Evolutionary conservation across 2,113 vertebrate species (phyloP).

Genomic region (Corythoichthys haematopterus): DNA sequence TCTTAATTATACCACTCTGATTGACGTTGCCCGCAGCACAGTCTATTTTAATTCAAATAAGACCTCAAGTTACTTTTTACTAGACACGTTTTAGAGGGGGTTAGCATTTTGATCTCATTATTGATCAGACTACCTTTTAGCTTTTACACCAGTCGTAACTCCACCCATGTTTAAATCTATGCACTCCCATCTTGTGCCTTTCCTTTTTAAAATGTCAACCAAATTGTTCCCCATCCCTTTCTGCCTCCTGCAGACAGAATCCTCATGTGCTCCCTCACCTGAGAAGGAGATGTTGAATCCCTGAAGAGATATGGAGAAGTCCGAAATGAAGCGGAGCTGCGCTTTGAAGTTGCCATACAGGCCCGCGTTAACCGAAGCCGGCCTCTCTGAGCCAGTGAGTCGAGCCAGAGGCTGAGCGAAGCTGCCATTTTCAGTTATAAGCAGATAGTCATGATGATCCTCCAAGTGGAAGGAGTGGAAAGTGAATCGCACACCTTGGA

Average conservation of each 20-base stretch:
- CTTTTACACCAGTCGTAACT: slow-evolving; percentile 9
- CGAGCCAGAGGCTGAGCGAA: slow-evolving; percentile 71
- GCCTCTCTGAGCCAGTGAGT: slow-evolving; percentile 71
- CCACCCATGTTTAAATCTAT: slow-evolving; percentile 11
- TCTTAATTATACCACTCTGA: slow-evolving; percentile 57
- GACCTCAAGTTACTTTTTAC: slow-evolving; percentile 34
- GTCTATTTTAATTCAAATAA: slow-evolving; percentile 45
- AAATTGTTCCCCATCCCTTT: neutral
- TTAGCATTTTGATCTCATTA: slow-evolving; percentile 46
- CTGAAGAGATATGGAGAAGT: slow-evolving; percentile 77
- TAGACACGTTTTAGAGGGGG: slow-evolving; percentile 30
- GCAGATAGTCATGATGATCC: slow-evolving; percentile 77
- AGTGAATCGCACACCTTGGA: slow-evolving; percentile 73
- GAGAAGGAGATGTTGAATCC: slow-evolving; percentile 78
- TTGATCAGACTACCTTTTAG: slow-evolving; percentile 12
- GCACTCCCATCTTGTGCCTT: slow-evolving; percentile 3
- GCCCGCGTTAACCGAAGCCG: slow-evolving; percentile 66
- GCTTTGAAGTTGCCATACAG: slow-evolving; percentile 76
- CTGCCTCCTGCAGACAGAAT: slow-evolving; percentile 9
- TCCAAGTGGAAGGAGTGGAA: slow-evolving; percentile 76
- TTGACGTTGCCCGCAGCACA: slow-evolving; percentile 32
- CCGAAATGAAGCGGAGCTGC: slow-evolving; percentile 77
- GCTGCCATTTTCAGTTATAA: slow-evolving; percentile 75
- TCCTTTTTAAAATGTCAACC: slow-evolving; percentile 10
- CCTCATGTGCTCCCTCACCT: slow-evolving; percentile 43